Evolutionary conservation across 2,888 invertebrate species (phyloP).

Genomic region (Leptinotarsa tumamoca): DNA sequence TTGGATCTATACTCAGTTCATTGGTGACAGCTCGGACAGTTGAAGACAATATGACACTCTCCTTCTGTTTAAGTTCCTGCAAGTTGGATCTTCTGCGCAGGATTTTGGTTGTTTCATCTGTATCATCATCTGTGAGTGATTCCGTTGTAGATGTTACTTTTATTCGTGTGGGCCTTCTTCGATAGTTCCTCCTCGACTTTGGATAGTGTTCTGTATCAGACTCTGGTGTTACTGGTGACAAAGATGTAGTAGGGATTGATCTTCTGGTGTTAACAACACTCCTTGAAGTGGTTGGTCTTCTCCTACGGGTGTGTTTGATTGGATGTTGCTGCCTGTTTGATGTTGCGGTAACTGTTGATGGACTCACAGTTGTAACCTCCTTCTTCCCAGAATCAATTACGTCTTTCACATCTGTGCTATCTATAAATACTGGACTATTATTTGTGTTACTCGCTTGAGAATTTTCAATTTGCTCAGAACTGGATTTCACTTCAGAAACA

Average conservation of each 20-base stretch:
- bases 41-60: neutral
- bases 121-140: constrained; percentile 42
- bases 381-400: neutral
- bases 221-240: constrained; percentile 8
- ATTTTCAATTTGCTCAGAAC: constrained; percentile 22
- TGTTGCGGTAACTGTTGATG: constrained; percentile 25
- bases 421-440: neutral
- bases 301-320: constrained; percentile 34
- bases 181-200: constrained; percentile 55
- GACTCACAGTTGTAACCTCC: neutral
- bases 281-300: constrained; percentile 44
- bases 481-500: constrained; percentile 51
- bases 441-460: constrained; percentile 30
- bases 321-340: constrained; percentile 37
- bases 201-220: constrained; percentile 29
- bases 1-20: constrained; percentile 27
- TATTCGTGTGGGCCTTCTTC: constrained; percentile 55
- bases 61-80: constrained; percentile 11
- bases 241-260: neutral
- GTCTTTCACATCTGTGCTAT: neutral
- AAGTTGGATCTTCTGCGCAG: constrained; percentile 46
- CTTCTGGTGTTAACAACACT: constrained; percentile 33
- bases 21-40: neutral
- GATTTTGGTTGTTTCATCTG: constrained; percentile 47
- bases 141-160: constrained; percentile 47